Percentiles rank a stretch among this genome's conserved stretches.
These are phyloP conservation scores for Tortricodes alternella DNA, from an alignment of 2,888 invertebrate species.

Conservation along the genomic window DNA sequence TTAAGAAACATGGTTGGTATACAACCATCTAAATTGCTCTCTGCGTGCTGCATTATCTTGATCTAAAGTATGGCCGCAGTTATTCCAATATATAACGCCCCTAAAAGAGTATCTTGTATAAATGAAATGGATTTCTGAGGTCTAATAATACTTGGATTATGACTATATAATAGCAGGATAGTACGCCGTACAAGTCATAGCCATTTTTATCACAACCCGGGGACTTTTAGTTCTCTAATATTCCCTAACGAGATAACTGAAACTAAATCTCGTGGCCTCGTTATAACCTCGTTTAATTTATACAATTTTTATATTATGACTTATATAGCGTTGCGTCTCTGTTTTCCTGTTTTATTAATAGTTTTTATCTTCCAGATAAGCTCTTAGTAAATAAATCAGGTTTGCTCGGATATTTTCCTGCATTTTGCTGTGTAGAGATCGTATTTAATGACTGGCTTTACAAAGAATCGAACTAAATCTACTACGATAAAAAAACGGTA, in stretches of 20 bases:
- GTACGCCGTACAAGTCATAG: not conserved
- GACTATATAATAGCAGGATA: not conserved
- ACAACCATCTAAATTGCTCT: no score
- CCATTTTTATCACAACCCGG: not conserved
- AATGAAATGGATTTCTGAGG: no score
- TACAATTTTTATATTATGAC: not conserved
- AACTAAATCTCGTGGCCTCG: constrained; percentile 1
- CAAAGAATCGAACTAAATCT: no score
- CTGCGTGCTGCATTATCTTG: no score
- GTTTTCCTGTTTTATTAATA: not conserved
- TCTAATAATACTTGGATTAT: not conserved
- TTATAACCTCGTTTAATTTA: not conserved
- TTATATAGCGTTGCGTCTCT: not conserved
- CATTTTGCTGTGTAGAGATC: not conserved
- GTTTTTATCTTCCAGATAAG: not conserved
- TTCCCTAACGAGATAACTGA: constrained; percentile 5
- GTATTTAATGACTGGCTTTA: not conserved
- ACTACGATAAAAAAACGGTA: no score
- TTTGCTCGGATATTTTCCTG: not conserved
- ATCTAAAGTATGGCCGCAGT: no score
- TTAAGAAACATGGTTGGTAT: no score
- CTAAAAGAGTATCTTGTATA: no score
- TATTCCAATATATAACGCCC: no score
- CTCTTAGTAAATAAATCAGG: not conserved
- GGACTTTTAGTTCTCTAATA: constrained; percentile 11